Base-by-base conservation (phyloP, 2,888 invertebrate genomes). In the Atrina japonica region DNA sequence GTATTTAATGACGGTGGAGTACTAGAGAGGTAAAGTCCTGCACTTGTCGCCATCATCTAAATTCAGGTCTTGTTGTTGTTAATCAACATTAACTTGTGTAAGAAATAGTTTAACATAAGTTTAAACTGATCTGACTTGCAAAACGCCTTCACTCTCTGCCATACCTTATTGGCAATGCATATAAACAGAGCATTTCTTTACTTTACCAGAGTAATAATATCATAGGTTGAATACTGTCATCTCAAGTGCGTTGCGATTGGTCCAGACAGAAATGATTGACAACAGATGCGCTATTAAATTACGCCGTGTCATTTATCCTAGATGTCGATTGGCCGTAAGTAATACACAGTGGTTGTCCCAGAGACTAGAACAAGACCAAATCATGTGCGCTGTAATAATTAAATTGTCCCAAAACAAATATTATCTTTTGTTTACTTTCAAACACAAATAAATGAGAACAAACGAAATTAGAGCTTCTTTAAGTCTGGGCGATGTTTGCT, bases 31-130 rank as follows among this genome's bases (percentile, higher is more conserved):
- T 97, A 97, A 93, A 90, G 84, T 70, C 88, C 88, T 63, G 89
- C 84, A 71, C 96, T 95, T 93, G 96, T 96, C 93, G 96, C 96
- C 94, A 97, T 96, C 96, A 96, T 96, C 94, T 80, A 67, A 67
- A 66, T 64, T 67, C 66, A 70, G 65, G 64, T 68, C 66, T 65
- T 76, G 70, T 67, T 61, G 58, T 35, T 73, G 66, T 67, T 66
- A n/a, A 53, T 66, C 56, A 56, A 68, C 68, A 66, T 69, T 55
- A 63, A 72, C 55, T 67, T 72, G 67, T 67, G 40, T 58, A 47
- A 53, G 67, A 53, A 60, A 53, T 67, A 52, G 60, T 67, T 67
- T 60, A 53, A 67, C 71, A 66, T 72, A 67, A 72, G 71, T 66
- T 61, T 52, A 66, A 30, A 66, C 75, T 77, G 78, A 83, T 85